Conservation (phyloP, 2,888 invertebrate species). For the Eristalis tenax region DNA sequence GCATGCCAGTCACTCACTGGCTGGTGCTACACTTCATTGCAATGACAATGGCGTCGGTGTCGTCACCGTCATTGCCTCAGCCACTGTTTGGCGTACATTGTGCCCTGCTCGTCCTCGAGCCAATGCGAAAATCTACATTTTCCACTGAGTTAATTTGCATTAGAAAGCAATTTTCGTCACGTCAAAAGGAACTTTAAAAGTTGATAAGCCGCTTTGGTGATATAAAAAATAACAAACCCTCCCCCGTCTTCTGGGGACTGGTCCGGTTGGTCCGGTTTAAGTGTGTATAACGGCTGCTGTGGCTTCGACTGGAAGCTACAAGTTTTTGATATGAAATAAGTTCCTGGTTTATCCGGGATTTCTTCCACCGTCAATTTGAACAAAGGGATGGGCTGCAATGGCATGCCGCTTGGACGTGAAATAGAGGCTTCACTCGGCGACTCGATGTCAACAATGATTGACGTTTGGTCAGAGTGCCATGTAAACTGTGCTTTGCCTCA, state of each 20-base stretch:
- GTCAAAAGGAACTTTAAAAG: slow-evolving; percentile 71
- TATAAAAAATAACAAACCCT: slow-evolving; percentile 47
- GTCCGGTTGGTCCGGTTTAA: too few species aligned
- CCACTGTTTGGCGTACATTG: slow-evolving; percentile 7
- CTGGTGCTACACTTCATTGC: slow-evolving; percentile 18
- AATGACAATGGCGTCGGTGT: slow-evolving; percentile 30
- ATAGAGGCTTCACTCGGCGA: too few species aligned
- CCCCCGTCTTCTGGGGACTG: not conserved
- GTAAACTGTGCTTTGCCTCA: too few species aligned
- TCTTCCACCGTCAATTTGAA: not conserved
- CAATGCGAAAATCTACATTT: slow-evolving; percentile 58
- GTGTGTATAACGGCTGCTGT: not conserved
- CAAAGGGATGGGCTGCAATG: not conserved
- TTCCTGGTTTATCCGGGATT: not conserved
- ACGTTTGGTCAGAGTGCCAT: not conserved
- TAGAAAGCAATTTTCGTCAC: slow-evolving; percentile 72
- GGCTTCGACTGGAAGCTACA: not conserved
- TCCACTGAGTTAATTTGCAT: slow-evolving; percentile 70
- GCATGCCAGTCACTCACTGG: slow-evolving; percentile 52
- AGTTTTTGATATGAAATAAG: not conserved
- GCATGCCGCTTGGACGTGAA: not conserved
- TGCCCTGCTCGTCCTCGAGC: not conserved
- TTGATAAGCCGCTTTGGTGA: slow-evolving; percentile 71
- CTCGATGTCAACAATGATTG: not conserved
- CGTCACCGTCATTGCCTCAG: not conserved